Evolutionary conservation across 2,113 vertebrate species (phyloP), one percentile per base, ranked within the genome.

Genomic region (Brachyhypopomus occidentalis): DNA sequence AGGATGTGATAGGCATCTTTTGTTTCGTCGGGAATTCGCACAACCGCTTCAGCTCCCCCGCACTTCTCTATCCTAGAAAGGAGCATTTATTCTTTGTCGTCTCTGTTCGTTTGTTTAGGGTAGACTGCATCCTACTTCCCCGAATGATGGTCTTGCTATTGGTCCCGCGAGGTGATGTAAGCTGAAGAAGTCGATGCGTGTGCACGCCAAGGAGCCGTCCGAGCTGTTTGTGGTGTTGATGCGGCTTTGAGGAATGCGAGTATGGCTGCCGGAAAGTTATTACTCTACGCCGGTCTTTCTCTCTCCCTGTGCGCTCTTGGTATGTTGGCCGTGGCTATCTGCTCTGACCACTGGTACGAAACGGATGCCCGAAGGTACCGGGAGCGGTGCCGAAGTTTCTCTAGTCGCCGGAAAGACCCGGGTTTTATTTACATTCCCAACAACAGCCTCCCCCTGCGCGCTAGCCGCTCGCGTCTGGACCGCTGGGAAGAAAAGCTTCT

Each of bases 391-490:
- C 95, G 96, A 86, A 97, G 95, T 90, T 96, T 98, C 87, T 96
- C 95, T 80, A 97, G 95, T 79, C 95, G 97, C 88, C 96, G 97
- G 87, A 96, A 97, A 85, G 96, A 98, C 91, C 98, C 97, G 56
- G 98, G 98, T 82, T 99, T 98, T 92, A 99, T 99, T 91, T 99
- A 99, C 90, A 99, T 98, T 87, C 97, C 96, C 89, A 99, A 98
- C 91, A 99, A 97, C 94, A 99, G 97, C 92, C 95, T 99, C 88
- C 97, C 98, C 72, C 95, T 98, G 84, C 95, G 97, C 84, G 96
- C 95, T 64, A 95, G 96, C 93, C 94, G 94, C 88, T 94, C 94
- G 84, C 94, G 94, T 88, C 91, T 96, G 90, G 95, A 96, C 92
- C 95, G 92, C 88, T 95, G 96, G 95, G 95, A 96, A 91, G 95